Conservation (phyloP, 2,888 invertebrate species). For the Lobophora halterata region DNA sequence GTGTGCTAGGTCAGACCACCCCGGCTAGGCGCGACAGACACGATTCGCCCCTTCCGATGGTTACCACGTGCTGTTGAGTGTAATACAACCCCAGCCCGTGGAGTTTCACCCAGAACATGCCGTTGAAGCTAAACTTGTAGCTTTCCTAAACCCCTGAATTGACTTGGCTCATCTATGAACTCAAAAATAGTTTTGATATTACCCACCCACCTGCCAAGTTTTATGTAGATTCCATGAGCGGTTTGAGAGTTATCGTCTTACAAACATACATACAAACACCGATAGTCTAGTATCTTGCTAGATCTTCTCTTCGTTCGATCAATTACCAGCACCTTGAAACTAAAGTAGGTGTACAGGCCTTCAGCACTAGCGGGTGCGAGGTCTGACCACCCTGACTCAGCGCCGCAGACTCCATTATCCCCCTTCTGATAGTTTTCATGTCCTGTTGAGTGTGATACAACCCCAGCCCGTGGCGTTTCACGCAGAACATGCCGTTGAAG, state of each 20-base stretch:
- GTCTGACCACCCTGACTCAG: conserved; percentile 53
- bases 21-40: conserved; percentile 55
- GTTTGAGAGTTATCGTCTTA: no score
- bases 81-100: conserved; percentile 88
- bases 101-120: conserved; percentile 88
- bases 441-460: conserved; percentile 91
- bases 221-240: no score
- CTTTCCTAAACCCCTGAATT: no score
- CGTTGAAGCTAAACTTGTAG: no score
- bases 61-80: conserved; percentile 85
- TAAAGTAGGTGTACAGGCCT: conserved; percentile 77
- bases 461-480: conserved; percentile 87
- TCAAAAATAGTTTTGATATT: no score
- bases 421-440: conserved; percentile 57
- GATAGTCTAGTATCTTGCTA: no score
- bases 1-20: conserved; percentile 56
- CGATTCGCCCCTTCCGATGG: conserved; percentile 58
- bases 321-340: no score
- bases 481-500: conserved; percentile 84
- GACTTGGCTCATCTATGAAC: no score
- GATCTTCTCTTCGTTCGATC: no score
- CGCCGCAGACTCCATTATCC: conserved; percentile 60
- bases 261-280: no score
- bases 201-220: no score
- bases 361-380: conserved; percentile 60